Evolutionary conservation across 2,797 vertebrate species (phyloP).

Genomic region (Coracias cyanogaster): DNA sequence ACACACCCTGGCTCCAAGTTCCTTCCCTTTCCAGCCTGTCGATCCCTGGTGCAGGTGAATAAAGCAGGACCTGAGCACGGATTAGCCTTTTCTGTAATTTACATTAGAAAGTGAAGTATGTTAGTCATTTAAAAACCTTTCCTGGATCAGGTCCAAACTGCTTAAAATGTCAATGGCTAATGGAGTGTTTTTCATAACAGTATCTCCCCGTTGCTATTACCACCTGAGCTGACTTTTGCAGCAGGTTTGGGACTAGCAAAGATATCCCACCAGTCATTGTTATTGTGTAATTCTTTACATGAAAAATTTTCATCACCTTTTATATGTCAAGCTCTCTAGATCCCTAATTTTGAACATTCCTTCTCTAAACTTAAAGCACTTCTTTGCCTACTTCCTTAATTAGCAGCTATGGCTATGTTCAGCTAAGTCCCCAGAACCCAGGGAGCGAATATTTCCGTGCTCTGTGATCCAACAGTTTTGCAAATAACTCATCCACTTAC

Average conservation of each 20-base stretch:
- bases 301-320: neutral
- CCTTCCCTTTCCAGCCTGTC: neutral
- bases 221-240: neutral
- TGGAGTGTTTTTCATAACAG: neutral
- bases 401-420: neutral
- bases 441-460: neutral
- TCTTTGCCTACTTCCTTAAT: neutral
- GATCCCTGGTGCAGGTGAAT: neutral
- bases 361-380: neutral
- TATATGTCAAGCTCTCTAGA: neutral
- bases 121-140: neutral
- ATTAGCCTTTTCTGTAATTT: neutral
- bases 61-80: neutral
- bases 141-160: neutral
- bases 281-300: neutral
- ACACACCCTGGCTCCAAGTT: accelerated
- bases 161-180: conserved; percentile 21
- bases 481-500: neutral
- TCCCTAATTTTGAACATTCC: neutral
- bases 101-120: neutral
- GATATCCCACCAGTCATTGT: neutral
- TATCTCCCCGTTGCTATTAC: neutral
- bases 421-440: neutral
- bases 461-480: neutral
- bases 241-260: neutral